A percentile compares a stretch with the other conserved stretches of the same genome.
Conservation (phyloP, 2,888 invertebrate species). For the Gymnosoma rotundatum region DNA sequence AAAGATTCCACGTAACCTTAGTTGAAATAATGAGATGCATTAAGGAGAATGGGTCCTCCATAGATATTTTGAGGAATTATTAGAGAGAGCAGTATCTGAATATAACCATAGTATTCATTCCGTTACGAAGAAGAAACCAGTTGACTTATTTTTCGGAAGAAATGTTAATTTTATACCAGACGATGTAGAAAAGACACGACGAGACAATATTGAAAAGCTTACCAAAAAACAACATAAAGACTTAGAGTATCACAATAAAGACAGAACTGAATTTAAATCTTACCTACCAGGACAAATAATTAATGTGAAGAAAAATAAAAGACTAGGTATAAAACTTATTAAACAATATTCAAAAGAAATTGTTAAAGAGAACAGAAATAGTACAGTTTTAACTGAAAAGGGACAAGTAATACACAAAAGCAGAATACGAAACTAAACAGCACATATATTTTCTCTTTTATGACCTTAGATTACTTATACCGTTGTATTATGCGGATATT, state of each 20-base stretch:
- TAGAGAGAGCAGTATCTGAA: not conserved
- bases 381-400: not conserved
- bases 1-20: not conserved
- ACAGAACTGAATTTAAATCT: not conserved
- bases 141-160: not conserved
- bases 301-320: too few species aligned
- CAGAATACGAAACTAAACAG: slow-evolving; percentile 56
- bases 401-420: slow-evolving; percentile 62
- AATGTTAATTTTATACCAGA: not conserved
- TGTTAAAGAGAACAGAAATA: too few species aligned
- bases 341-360: too few species aligned
- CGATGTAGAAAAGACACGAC: not conserved
- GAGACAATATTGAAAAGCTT: not conserved
- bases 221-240: not conserved
- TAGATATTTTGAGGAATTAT: too few species aligned
- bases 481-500: slow-evolving; percentile 19
- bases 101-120: slow-evolving; percentile 16
- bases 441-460: not conserved
- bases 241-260: not conserved
- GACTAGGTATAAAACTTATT: too few species aligned
- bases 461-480: too few species aligned
- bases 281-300: not conserved
- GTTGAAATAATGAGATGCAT: not conserved
- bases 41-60: not conserved
- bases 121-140: not conserved